A percentile compares a stretch with the other conserved stretches of the same genome.
Conservation (phyloP, 2,797 vertebrate species). For the Graptemys geographica region DNA sequence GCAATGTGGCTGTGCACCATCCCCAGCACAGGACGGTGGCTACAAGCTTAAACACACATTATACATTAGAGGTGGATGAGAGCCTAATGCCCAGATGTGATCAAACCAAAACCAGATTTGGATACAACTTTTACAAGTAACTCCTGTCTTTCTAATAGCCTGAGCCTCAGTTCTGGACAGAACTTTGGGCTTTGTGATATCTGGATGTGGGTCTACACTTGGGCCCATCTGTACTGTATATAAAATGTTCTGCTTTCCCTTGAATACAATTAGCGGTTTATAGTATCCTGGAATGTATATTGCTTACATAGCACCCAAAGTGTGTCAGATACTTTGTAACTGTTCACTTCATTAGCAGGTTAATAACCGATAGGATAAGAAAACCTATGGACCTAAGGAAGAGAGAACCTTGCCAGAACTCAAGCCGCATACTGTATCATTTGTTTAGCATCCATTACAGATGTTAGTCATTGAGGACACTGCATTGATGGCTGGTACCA, state of each 20-base stretch:
- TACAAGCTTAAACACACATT: background rate
- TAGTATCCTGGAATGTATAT: background rate
- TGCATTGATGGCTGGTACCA: background rate
- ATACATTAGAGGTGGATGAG: background rate
- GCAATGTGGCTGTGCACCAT: background rate
- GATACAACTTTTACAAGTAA: background rate
- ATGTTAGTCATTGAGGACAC: fast-evolving
- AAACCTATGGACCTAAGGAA: background rate
- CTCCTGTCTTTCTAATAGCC: background rate
- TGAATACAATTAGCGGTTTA: background rate
- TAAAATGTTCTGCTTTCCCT: background rate
- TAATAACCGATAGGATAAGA: background rate
- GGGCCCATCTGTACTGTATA: background rate
- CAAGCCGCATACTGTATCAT: fast-evolving
- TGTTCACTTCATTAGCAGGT: background rate
- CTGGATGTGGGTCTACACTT: background rate
- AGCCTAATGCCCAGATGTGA: background rate
- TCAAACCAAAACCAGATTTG: background rate
- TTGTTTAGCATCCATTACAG: background rate
- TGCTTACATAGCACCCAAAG: background rate
- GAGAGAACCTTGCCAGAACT: background rate
- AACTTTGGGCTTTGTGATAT: background rate
- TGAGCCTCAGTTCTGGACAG: background rate
- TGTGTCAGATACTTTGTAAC: background rate
- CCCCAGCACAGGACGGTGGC: background rate